These are phyloP conservation scores for Puntigrus tetrazona DNA, from an alignment of 2,113 vertebrate species.

Conservation along the genomic window DNA sequence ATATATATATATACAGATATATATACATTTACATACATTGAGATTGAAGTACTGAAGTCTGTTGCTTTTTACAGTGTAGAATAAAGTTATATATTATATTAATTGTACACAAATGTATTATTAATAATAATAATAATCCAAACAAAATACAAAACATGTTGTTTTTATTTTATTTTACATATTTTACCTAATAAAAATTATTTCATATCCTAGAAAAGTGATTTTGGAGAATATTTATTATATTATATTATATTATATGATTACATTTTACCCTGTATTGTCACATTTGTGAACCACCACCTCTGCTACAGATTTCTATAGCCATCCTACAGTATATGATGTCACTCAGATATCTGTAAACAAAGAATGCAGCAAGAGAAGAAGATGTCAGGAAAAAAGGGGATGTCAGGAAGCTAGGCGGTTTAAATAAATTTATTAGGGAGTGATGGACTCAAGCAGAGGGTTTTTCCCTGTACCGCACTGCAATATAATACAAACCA, in stretches of 20 bases:
- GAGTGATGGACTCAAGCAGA: not conserved
- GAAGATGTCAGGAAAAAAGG: constrained; percentile 21
- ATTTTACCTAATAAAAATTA: not conserved
- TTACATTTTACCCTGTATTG: not conserved
- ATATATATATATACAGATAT: too few relatives aligned
- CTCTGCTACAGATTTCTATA: constrained; percentile 57
- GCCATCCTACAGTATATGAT: constrained; percentile 59
- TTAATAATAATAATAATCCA: too few relatives aligned
- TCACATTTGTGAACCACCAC: not conserved
- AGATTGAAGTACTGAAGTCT: too few relatives aligned
- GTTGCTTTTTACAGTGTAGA: too few relatives aligned
- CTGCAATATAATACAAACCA: not conserved
- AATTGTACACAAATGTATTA: too few relatives aligned
- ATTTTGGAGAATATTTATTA: not conserved
- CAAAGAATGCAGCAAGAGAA: constrained; percentile 36
- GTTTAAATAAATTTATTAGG: not conserved
- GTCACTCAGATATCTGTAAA: constrained; percentile 56
- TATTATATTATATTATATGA: not conserved
- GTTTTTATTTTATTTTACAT: too few relatives aligned
- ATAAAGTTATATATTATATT: too few relatives aligned
- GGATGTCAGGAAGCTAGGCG: not conserved
- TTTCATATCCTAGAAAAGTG: not conserved
- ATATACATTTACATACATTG: too few relatives aligned
- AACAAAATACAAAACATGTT: too few relatives aligned
- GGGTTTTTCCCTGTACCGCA: not conserved